Evolutionary conservation across 2,797 vertebrate genomes (phyloP).

Genomic region (Anguilla obscura): DNA sequence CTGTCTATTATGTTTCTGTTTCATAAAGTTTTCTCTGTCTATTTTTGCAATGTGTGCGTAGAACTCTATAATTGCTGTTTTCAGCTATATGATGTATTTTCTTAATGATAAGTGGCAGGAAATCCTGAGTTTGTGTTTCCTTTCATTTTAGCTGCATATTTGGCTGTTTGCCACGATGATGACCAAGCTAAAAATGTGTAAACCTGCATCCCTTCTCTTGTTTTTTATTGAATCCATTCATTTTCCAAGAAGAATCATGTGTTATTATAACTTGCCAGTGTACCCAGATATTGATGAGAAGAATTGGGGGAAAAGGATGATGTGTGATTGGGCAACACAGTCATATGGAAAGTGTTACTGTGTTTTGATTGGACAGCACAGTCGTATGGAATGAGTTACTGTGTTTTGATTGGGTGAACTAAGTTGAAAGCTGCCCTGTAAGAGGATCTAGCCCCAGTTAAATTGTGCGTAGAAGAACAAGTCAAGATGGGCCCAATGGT

Average conservation of each 20-base stretch:
- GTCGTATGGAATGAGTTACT: slow-evolving; percentile 59
- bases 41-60: too few species aligned
- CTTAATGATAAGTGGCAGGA: neutral
- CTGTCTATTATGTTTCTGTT: too few species aligned
- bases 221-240: neutral
- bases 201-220: too few species aligned
- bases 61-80: too few species aligned
- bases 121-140: neutral
- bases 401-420: slow-evolving; percentile 46
- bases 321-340: slow-evolving; percentile 56
- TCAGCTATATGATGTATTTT: neutral
- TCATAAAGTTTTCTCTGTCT: too few species aligned
- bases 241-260: neutral
- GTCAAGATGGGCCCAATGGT: slow-evolving; percentile 62
- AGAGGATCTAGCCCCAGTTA: slow-evolving; percentile 75
- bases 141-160: neutral
- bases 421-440: slow-evolving; percentile 57
- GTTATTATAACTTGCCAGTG: neutral
- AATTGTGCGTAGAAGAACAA: slow-evolving; percentile 60
- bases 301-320: slow-evolving; percentile 40
- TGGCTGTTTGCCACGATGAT: neutral
- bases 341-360: neutral
- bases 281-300: neutral
- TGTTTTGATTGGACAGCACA: slow-evolving; percentile 36
- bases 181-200: too few species aligned